Percentiles rank a stretch among this genome's conserved stretches.
These are phyloP conservation scores for Tetrapedia diversipes DNA, from an alignment of 2,888 invertebrate species.

Conservation along the genomic window DNA sequence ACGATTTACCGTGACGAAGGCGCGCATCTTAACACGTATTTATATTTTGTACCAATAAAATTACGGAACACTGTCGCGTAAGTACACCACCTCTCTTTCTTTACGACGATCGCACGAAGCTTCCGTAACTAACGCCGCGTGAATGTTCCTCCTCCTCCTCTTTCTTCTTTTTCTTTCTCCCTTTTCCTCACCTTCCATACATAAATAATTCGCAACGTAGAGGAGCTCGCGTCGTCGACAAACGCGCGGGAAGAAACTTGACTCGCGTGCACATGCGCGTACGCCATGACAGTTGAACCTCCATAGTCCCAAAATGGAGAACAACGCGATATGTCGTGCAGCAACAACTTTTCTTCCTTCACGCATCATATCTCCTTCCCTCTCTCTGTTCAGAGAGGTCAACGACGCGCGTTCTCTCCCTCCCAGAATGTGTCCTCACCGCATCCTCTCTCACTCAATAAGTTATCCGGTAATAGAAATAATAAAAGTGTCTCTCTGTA, in stretches of 20 bases:
- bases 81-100: slow-evolving; percentile 51
- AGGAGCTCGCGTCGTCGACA: slow-evolving; percentile 8
- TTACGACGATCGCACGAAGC: slow-evolving; percentile 30
- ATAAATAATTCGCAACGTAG: slow-evolving; percentile 27
- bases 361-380: not conserved
- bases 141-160: slow-evolving; percentile 20
- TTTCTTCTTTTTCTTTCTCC: too few relatives aligned
- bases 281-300: not conserved
- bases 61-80: slow-evolving; percentile 66
- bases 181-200: not conserved
- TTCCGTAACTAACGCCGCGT: slow-evolving; percentile 19
- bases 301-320: not conserved
- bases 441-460: slow-evolving; percentile 33
- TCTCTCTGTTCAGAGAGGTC: not conserved
- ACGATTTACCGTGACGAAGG: not conserved
- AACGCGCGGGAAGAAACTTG: not conserved
- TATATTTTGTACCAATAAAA: slow-evolving; percentile 50
- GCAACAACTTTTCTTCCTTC: not conserved
- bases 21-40: slow-evolving; percentile 16
- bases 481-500: slow-evolving; percentile 58
- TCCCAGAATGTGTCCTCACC: not conserved
- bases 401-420: not conserved
- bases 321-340: not conserved
- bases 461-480: slow-evolving; percentile 52
- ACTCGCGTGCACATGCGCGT: not conserved